phyloP scores from a whole-genome alignment of 2,113 vertebrate genomes.

The Nansenia antarctica region DNA sequence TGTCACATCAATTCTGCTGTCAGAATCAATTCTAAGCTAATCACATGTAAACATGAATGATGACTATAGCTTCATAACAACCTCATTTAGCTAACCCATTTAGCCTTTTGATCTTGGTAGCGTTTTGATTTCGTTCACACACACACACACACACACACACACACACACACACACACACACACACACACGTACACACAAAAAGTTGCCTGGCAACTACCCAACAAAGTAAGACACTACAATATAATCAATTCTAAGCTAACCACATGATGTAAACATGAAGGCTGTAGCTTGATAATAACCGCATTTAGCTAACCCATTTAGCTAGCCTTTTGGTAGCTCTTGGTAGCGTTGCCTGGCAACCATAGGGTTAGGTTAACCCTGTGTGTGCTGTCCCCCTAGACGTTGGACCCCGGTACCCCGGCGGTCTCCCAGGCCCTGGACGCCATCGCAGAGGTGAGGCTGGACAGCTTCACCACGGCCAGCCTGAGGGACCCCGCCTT shows the following conservation, averaged over 20 bases:
- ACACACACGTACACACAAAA: no score
- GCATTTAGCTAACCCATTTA: background rate
- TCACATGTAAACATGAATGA: no score
- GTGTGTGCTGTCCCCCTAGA: conserved; percentile 32
- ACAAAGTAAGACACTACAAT: no score
- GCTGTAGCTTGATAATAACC: background rate
- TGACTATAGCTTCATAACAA: background rate
- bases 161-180: no score
- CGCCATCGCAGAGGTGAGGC: conserved; percentile 54
- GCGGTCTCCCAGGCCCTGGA: conserved; percentile 55
- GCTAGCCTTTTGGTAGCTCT: background rate
- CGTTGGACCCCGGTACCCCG: conserved; percentile 32
- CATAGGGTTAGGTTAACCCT: background rate
- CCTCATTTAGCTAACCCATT: background rate
- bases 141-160: no score
- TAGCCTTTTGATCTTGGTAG: background rate
- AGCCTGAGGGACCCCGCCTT: conserved; percentile 32
- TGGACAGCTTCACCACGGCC: conserved; percentile 38
- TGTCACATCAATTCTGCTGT: no score
- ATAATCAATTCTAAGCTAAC: no score
- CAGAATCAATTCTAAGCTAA: no score
- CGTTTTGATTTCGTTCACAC: no score
- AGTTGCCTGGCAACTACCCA: no score
- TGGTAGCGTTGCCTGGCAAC: background rate
- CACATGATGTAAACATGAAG: no score